A percentile compares a stretch with the other conserved stretches of the same genome.
phyloP scores from a whole-genome alignment of 1,140 invertebrate genomes.

The Eufriesea mexicana region DNA sequence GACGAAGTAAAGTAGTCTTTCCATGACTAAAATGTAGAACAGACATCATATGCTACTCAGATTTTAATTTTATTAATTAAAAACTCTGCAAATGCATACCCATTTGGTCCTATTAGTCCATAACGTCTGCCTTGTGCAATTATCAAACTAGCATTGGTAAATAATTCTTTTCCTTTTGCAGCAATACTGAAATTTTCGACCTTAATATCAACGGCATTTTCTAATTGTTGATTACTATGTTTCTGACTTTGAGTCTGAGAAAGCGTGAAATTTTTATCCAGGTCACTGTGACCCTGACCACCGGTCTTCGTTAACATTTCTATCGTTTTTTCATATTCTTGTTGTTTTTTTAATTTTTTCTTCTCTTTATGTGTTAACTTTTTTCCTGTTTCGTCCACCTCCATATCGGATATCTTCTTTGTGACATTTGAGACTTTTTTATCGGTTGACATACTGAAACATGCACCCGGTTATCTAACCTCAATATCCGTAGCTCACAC shows the following conservation, averaged over 20 bases:
- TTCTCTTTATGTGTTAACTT: slow-evolving; percentile 97
- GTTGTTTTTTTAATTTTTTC: slow-evolving; percentile 96
- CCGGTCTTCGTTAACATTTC: slow-evolving; percentile 94
- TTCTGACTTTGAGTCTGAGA: slow-evolving; percentile 86
- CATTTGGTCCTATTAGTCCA: slow-evolving; percentile 99
- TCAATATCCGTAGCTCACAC: slow-evolving; percentile 31
- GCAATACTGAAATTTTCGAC: slow-evolving; percentile 99
- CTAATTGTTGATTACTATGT: slow-evolving; percentile 89
- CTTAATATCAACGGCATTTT: slow-evolving; percentile 99
- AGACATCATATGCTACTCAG: neutral
- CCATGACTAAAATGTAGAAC: slow-evolving; percentile 88
- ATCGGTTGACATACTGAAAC: slow-evolving; percentile 47
- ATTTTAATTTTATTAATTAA: neutral
- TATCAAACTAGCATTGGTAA: slow-evolving; percentile 97
- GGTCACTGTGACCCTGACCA: slow-evolving; percentile 92
- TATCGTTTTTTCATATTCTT: slow-evolving; percentile 96
- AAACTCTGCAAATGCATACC: slow-evolving; percentile 82
- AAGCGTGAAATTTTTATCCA: slow-evolving; percentile 97
- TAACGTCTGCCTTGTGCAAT: slow-evolving; percentile 97
- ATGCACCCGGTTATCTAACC: slow-evolving; percentile 31
- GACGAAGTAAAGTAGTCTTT: slow-evolving; percentile 98
- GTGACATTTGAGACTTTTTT: slow-evolving; percentile 71
- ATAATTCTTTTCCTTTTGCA: slow-evolving; percentile 98
- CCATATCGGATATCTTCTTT: slow-evolving; percentile 73
- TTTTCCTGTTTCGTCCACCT: slow-evolving; percentile 72